These are phyloP conservation scores for Syngnathus acus DNA, from an alignment of 2,797 vertebrate species.

Conservation along the genomic window DNA sequence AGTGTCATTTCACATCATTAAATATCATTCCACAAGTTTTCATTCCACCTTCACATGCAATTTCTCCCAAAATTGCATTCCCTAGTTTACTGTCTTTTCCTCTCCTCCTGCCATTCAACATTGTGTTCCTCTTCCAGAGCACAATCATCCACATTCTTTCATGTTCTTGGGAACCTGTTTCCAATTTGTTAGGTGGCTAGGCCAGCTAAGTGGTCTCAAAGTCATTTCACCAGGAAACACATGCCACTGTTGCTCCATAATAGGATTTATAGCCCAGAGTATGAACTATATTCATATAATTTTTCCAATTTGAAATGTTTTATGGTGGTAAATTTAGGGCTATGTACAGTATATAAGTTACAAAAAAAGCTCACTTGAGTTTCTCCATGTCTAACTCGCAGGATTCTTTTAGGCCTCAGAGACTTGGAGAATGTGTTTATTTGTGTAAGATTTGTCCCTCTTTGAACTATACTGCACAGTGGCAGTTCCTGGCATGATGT, in stretches of 20 bases:
- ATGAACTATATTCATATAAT: not conserved
- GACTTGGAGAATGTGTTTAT: not conserved
- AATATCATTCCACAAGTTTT: too few species aligned
- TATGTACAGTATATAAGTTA: not conserved
- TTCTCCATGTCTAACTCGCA: not conserved
- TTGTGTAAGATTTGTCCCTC: not conserved
- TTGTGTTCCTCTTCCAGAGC: slow-evolving; percentile 24
- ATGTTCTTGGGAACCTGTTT: slow-evolving; percentile 62
- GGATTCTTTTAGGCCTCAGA: not conserved
- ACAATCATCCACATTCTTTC: slow-evolving; percentile 41
- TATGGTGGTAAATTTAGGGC: not conserved
- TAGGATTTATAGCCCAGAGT: not conserved
- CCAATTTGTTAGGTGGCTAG: slow-evolving; percentile 59
- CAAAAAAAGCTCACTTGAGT: not conserved
- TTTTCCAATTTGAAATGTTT: not conserved
- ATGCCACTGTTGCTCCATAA: slow-evolving; percentile 37
- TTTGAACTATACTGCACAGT: too few species aligned
- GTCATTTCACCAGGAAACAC: slow-evolving; percentile 22
- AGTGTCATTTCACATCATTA: too few species aligned
- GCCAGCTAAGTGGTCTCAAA: slow-evolving; percentile 44
- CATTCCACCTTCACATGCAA: too few species aligned
- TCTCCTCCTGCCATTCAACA: slow-evolving; percentile 27
- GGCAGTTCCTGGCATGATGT: too few species aligned
- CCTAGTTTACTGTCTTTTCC: slow-evolving; percentile 14
- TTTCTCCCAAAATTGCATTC: too few species aligned